Conservation (phyloP, 2,888 invertebrate species). For the Diarsia mendica region DNA sequence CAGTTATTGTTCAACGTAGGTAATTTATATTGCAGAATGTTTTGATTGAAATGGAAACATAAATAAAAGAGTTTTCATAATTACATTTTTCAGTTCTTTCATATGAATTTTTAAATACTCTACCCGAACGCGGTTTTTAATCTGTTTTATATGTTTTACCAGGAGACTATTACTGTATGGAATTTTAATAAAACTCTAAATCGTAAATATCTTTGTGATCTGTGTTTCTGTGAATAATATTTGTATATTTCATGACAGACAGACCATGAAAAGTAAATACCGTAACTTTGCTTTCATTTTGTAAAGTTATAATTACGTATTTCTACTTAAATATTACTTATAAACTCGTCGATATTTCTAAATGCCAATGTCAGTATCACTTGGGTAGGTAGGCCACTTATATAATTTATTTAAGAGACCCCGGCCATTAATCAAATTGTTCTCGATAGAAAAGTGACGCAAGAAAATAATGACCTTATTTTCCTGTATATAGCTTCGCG, state of each 20-base stretch:
- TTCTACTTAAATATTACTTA: conserved; percentile 22
- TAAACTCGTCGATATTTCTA: conserved; percentile 18
- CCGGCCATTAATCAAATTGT: conserved; percentile 37
- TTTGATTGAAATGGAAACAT: conserved; percentile 24
- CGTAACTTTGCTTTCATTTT: neutral
- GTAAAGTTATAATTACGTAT: neutral
- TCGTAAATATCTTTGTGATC: neutral
- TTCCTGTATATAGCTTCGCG: neutral
- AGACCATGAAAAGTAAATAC: neutral
- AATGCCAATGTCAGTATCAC: conserved; percentile 12
- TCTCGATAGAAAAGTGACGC: conserved; percentile 18
- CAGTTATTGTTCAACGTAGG: conserved; percentile 17
- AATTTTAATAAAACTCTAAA: neutral
- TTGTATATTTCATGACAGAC: neutral
- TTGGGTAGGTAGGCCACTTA: conserved; percentile 20
- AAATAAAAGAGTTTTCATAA: conserved; percentile 4
- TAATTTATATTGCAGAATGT: conserved; percentile 22
- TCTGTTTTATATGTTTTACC: conserved; percentile 5
- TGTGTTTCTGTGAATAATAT: neutral
- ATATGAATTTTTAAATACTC: neutral
- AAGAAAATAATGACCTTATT: conserved; percentile 8
- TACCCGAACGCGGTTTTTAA: neutral
- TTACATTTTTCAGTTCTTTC: neutral
- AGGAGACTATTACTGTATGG: neutral
- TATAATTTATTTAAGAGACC: neutral